Evolutionary conservation across 2,888 invertebrate species (phyloP).

Genomic region (Ligdia adustata): DNA sequence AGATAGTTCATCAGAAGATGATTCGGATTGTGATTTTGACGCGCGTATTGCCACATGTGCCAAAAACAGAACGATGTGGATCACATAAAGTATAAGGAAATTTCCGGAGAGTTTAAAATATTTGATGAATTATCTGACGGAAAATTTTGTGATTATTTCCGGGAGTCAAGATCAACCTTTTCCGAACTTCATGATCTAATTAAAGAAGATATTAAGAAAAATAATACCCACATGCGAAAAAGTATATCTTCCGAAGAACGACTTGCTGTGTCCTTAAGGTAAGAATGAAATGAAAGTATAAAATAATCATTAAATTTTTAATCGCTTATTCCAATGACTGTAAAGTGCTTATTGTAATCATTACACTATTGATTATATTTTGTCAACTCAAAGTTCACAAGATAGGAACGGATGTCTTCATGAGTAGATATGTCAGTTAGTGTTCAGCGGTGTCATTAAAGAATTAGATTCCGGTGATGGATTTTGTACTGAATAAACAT

Average conservation of each 20-base stretch:
- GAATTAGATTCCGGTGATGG: slow-evolving; percentile 24
- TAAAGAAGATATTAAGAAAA: slow-evolving; percentile 29
- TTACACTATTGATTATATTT: slow-evolving; percentile 27
- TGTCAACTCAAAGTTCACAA: slow-evolving; percentile 25
- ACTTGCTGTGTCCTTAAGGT: slow-evolving; percentile 29
- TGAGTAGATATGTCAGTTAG: slow-evolving; percentile 27
- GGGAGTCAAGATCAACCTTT: slow-evolving; percentile 29
- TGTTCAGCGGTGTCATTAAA: slow-evolving; percentile 28
- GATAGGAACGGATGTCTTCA: too few relatives aligned
- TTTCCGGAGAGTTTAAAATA: slow-evolving; percentile 25
- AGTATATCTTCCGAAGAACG: slow-evolving; percentile 29
- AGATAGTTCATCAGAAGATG: slow-evolving; percentile 31
- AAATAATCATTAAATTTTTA: slow-evolving; percentile 17
- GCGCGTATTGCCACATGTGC: slow-evolving; percentile 22
- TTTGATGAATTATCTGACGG: slow-evolving; percentile 4
- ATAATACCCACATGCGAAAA: slow-evolving; percentile 27
- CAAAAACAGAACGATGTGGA: slow-evolving; percentile 31
- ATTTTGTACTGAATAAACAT: slow-evolving; percentile 22
- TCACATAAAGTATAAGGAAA: slow-evolving; percentile 30
- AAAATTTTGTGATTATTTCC: slow-evolving; percentile 30
- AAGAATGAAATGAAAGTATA: slow-evolving; percentile 17
- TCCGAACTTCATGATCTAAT: slow-evolving; percentile 30
- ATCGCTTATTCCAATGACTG: slow-evolving; percentile 22
- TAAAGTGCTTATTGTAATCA: slow-evolving; percentile 24
- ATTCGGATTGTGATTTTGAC: slow-evolving; percentile 30